A percentile compares a stretch with the other conserved stretches of the same genome.
These are phyloP conservation scores for Capricornis sumatraensis DNA, from an alignment of 2,113 vertebrate species.

Conservation along the genomic window DNA sequence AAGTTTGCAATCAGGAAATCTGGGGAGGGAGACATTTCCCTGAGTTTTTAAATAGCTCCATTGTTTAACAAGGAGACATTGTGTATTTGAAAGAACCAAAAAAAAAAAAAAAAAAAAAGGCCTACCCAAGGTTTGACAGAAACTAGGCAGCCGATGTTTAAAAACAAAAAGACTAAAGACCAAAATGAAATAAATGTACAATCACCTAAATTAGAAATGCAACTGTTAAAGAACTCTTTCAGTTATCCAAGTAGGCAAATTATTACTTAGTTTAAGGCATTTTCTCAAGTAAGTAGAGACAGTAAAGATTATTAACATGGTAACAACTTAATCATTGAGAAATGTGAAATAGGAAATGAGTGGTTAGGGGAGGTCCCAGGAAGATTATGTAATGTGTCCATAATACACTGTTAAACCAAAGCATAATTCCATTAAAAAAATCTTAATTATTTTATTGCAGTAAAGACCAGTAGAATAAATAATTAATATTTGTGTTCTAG, in stretches of 20 bases:
- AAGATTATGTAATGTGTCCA: not conserved
- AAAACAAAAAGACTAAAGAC: not conserved
- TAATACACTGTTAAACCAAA: not conserved
- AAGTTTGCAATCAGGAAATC: constrained; percentile 44
- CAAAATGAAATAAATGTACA: constrained; percentile 22
- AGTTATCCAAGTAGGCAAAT: not conserved
- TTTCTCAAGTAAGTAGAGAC: not conserved
- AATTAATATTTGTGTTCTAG: not conserved
- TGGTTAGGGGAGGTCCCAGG: not conserved
- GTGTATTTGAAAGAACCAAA: not conserved
- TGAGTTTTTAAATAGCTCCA: constrained; percentile 53
- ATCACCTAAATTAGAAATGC: not conserved
- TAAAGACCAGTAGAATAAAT: not conserved
- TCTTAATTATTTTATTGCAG: not conserved
- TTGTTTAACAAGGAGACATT: constrained; percentile 38
- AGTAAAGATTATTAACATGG: not conserved
- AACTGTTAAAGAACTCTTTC: not conserved
- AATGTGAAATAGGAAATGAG: not conserved
- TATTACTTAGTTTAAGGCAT: not conserved
- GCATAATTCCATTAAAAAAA: not conserved
- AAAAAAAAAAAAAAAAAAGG: not conserved
- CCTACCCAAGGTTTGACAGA: not conserved
- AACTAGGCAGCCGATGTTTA: not conserved
- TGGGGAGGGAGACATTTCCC: constrained; percentile 41
- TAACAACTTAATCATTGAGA: not conserved